Evolutionary conservation across 2,888 invertebrate genomes (phyloP), one percentile per base, ranked within the genome.

Genomic region (Drosophila recens): DNA sequence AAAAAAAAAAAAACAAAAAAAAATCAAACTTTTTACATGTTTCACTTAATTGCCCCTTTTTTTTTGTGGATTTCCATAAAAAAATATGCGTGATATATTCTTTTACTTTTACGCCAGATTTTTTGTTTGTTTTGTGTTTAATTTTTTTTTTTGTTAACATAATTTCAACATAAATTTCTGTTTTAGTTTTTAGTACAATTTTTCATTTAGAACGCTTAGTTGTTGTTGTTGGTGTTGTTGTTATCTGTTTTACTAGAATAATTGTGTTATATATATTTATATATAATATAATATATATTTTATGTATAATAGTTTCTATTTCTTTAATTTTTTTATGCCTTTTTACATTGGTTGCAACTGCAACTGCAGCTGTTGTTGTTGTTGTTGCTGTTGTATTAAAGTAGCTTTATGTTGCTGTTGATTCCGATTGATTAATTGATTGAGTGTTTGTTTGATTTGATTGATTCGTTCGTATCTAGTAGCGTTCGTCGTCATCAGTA

Each of bases 401-500:
- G 75, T 64, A 67, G 52, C 62, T 64, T 42, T 51, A 51, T 61
- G 52, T 61, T 34, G 57, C 45, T 45, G 42, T 33, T 71, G 27
- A n/a, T 46, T 52, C 49, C 33, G 58, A 46, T 63, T 27, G 52
- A 58, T 59, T 42, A 53, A 45, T 49, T 43, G 58, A 61, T 51
- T 62, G 66, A 52, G 27, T 27, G 27, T 27, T 27, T 27, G 27
- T 5, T 48, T 58, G 48, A 58, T 48, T 63, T 46, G 30, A 30
- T 63, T 53, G 27, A 74, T 70, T 66, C 69, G 76, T 79, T 79
- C 8, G 6, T 13, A n/a, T 72, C 87, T 86, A 90, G 78, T 90
- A 91, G 82, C 77, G 80, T 75, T 90, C 89, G 75, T 91, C 89
- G 68, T 88, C 89, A 67, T 90, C 89, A 61, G 88, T 79, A 79